Evolutionary conservation across 2,113 vertebrate species (phyloP).

Genomic region (Tautogolabrus adspersus): DNA sequence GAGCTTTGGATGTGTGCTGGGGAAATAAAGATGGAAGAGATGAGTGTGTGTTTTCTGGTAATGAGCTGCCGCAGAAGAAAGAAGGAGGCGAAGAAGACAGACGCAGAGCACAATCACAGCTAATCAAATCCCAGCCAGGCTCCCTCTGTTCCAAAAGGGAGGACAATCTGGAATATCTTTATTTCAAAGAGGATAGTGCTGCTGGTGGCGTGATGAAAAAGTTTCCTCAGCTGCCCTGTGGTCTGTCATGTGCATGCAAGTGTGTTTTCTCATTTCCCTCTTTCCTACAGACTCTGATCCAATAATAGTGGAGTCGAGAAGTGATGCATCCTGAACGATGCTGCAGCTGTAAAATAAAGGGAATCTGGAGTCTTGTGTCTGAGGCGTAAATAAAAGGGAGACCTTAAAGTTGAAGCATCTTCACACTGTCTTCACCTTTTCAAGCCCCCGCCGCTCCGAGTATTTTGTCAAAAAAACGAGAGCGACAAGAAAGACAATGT

Average conservation of each 20-base stretch:
- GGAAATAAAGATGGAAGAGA: constrained; percentile 6
- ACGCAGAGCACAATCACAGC: constrained; percentile 8
- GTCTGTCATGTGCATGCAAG: constrained; percentile 4
- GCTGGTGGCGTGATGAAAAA: constrained; percentile 23
- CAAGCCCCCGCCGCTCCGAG: constrained; percentile 17
- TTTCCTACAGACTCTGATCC: constrained; percentile 39
- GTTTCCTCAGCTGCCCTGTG: constrained; percentile 6
- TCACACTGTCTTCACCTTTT: neutral
- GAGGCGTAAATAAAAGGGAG: neutral
- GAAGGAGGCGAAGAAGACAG: neutral
- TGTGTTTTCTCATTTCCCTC: constrained; percentile 51
- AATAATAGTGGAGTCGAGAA: constrained; percentile 25
- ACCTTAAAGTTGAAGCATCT: neutral
- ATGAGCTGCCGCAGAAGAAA: constrained; percentile 25
- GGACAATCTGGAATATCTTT: constrained; percentile 32
- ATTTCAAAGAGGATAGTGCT: constrained; percentile 26
- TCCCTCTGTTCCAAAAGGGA: neutral
- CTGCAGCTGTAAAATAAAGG: neutral
- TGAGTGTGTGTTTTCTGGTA: constrained; percentile 24
- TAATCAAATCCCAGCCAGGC: constrained; percentile 28
- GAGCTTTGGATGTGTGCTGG: constrained; percentile 7
- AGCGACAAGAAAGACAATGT: constrained; percentile 5
- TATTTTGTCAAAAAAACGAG: constrained; percentile 15
- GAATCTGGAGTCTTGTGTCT: neutral
- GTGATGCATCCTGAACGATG: neutral